phyloP scores from a whole-genome alignment of 2,888 invertebrate genomes.

The Eupsilia transversa region DNA sequence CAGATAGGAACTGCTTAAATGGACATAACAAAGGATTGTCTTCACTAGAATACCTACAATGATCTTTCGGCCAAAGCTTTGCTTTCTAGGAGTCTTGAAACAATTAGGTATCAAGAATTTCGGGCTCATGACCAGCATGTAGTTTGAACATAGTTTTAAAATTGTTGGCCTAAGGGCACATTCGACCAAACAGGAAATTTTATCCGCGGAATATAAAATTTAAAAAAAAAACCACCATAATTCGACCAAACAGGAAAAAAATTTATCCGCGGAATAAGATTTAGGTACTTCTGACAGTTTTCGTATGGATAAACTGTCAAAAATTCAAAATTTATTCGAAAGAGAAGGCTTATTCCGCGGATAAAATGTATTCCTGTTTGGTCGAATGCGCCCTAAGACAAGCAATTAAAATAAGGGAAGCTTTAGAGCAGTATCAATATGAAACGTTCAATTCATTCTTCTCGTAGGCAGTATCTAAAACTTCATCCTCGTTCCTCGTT shows the following conservation, averaged over 20 bases:
- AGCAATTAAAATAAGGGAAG: not conserved
- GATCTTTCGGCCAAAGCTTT: not conserved
- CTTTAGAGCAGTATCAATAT: not conserved
- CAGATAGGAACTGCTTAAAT: not conserved
- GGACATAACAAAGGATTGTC: not conserved
- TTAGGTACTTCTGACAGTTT: too few relatives aligned
- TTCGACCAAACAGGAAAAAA: too few relatives aligned
- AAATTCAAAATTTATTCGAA: too few relatives aligned
- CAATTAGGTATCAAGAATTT: not conserved
- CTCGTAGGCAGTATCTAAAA: conserved; percentile 35
- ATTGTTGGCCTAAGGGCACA: too few relatives aligned
- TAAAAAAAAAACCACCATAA: too few relatives aligned
- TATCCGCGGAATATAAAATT: too few relatives aligned
- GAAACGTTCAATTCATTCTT: not conserved
- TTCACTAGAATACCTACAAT: not conserved
- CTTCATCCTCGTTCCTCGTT: not conserved
- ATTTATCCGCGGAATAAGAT: too few relatives aligned
- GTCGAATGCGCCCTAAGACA: too few relatives aligned
- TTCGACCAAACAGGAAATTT: too few relatives aligned
- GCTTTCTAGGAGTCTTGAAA: not conserved
- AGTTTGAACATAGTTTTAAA: not conserved
- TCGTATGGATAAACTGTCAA: too few relatives aligned
- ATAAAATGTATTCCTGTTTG: too few relatives aligned
- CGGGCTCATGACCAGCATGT: not conserved
- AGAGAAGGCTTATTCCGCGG: too few relatives aligned